Evolutionary conservation across 2,797 vertebrate genomes (phyloP).

Genomic region (Eupleurogrammus muticus): DNA sequence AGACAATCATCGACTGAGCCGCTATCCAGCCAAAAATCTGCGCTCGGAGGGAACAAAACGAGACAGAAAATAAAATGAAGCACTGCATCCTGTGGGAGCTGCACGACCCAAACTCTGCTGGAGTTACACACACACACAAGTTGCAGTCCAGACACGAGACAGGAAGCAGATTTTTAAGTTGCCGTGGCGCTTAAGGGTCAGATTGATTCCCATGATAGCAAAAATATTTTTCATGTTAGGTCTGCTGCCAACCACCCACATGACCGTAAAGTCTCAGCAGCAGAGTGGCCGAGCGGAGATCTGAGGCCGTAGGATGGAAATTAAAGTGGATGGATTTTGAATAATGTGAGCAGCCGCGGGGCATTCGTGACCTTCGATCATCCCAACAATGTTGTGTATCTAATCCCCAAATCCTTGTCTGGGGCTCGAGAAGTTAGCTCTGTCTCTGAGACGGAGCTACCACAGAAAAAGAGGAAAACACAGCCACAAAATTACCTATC

Average conservation of each 20-base stretch:
- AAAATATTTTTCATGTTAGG: conserved; percentile 60
- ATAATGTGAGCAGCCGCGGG: conserved; percentile 45
- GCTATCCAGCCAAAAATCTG: conserved; percentile 21
- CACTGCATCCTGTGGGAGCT: conserved; percentile 9
- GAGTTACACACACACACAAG: conserved; percentile 52
- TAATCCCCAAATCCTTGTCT: conserved; percentile 60
- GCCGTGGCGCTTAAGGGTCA: conserved; percentile 44
- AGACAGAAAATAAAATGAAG: conserved; percentile 15
- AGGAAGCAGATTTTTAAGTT: conserved; percentile 46
- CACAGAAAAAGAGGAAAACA: conserved; percentile 12
- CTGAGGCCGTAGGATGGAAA: conserved; percentile 41
- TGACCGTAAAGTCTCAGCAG: conserved; percentile 40
- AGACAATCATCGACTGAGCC: conserved; percentile 32
- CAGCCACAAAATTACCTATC: not conserved
- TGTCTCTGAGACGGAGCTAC: conserved; percentile 12
- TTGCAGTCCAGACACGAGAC: conserved; percentile 57
- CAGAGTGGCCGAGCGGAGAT: conserved; percentile 29
- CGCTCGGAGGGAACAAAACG: conserved; percentile 12
- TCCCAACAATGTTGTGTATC: conserved; percentile 54
- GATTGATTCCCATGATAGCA: conserved; percentile 53
- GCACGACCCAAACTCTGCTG: conserved; percentile 1
- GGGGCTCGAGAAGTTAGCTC: conserved; percentile 15
- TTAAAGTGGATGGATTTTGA: conserved; percentile 43
- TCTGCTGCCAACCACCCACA: conserved; percentile 64
- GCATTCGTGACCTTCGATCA: conserved; percentile 46